Conservation (phyloP, 2,888 invertebrate genomes). For the Phytoseiulus persimilis region DNA sequence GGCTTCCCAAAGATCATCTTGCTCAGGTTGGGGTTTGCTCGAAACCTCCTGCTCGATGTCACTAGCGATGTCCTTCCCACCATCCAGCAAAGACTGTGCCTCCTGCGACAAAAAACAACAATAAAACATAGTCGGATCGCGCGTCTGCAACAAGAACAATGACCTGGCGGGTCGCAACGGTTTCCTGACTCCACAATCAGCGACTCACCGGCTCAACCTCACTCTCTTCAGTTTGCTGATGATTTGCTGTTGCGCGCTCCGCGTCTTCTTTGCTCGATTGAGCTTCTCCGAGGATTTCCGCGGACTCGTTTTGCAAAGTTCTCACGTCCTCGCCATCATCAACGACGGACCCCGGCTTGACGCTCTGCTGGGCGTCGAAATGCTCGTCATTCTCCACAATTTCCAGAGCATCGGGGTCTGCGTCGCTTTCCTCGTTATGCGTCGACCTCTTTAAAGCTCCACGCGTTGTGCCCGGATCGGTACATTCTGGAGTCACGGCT, state of each 20-base stretch:
- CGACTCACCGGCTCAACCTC: background rate
- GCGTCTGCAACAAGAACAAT: no score
- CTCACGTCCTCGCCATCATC: background rate
- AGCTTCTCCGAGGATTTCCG: background rate
- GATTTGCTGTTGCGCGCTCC: background rate
- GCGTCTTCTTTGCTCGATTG: background rate
- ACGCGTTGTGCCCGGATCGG: background rate
- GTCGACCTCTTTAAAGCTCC: background rate
- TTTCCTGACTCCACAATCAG: background rate
- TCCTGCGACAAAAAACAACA: background rate
- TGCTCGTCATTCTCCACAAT: background rate
- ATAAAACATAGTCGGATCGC: no score
- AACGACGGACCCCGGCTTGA: background rate
- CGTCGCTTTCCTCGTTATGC: background rate
- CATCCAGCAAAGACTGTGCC: background rate
- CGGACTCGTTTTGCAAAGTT: background rate
- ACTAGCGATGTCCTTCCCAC: conserved; percentile 12
- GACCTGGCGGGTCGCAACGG: no score
- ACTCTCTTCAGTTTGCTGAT: background rate
- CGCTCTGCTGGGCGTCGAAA: background rate
- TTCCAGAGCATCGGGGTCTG: background rate
- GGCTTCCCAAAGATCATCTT: conserved; percentile 35
- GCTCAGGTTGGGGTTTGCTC: conserved; percentile 6
- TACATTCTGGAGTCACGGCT: background rate
- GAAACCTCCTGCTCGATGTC: conserved; percentile 31